phyloP scores from a whole-genome alignment of 2,888 invertebrate species.

The Hemithea aestivaria region DNA sequence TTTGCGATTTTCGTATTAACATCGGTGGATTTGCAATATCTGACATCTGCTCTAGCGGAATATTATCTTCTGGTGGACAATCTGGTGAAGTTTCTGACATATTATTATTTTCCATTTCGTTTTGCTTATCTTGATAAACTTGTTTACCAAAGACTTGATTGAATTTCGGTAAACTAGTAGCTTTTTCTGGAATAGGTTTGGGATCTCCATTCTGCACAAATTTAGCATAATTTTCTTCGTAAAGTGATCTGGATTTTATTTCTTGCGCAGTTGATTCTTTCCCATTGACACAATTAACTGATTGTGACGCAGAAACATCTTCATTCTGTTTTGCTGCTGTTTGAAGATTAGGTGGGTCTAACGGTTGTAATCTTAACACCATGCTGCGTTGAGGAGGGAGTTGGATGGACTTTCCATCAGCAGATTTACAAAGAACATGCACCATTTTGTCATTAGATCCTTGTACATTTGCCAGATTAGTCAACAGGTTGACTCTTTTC shows the following conservation, averaged over 20 bases:
- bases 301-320: constrained; percentile 39
- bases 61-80: constrained; percentile 49
- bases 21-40: constrained; percentile 63
- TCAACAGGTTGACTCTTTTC: constrained; percentile 71
- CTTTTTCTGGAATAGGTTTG: constrained; percentile 59
- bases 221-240: constrained; percentile 78
- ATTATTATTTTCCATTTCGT: constrained; percentile 39
- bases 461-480: constrained; percentile 68
- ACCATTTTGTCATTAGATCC: constrained; percentile 76
- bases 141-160: constrained; percentile 89
- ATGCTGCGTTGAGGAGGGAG: constrained; percentile 75
- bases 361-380: constrained; percentile 69
- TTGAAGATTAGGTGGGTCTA: constrained; percentile 56
- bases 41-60: constrained; percentile 59
- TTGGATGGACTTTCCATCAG: constrained; percentile 79
- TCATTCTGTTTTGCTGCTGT: constrained; percentile 43
- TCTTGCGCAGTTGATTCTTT: constrained; percentile 54
- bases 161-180: constrained; percentile 84
- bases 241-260: constrained; percentile 73
- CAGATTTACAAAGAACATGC: constrained; percentile 82
- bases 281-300: constrained; percentile 33
- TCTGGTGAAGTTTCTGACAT: constrained; percentile 42
- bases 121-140: constrained; percentile 76
- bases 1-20: constrained; percentile 53
- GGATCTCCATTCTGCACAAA: constrained; percentile 68